phyloP scores from a whole-genome alignment of 2,113 vertebrate species.

The Oncorhynchus keta region DNA sequence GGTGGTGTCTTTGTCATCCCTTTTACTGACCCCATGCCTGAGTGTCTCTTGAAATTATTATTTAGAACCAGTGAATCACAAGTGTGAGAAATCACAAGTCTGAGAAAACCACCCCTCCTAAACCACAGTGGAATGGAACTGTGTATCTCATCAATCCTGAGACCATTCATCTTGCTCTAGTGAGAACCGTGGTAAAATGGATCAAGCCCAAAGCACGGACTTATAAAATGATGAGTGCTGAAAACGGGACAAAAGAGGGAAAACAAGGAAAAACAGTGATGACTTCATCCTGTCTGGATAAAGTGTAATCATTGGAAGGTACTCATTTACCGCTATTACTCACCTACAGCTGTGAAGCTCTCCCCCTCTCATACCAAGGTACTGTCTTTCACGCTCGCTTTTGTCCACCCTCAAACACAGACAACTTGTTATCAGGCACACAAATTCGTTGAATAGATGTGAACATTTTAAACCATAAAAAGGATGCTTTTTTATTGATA shows the following conservation, averaged over 20 bases:
- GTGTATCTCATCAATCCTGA: not conserved
- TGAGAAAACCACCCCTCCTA: constrained; percentile 33
- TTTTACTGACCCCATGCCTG: constrained; percentile 48
- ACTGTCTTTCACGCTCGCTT: constrained; percentile 19
- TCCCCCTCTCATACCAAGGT: constrained; percentile 1
- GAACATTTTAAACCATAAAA: too few species aligned
- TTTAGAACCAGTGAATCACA: constrained; percentile 43
- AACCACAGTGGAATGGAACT: not conserved
- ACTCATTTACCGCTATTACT: constrained; percentile 34
- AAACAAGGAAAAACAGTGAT: constrained; percentile 17
- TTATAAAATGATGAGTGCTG: not conserved
- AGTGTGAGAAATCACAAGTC: not conserved
- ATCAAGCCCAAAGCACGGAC: not conserved
- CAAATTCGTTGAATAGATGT: too few species aligned
- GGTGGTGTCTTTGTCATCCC: constrained; percentile 27
- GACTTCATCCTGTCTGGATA: constrained; percentile 21
- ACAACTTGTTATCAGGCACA: not conserved
- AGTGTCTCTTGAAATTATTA: constrained; percentile 35
- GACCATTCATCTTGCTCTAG: constrained; percentile 2
- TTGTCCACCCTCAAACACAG: constrained; percentile 1
- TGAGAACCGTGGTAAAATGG: not conserved
- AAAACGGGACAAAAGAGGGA: constrained; percentile 2
- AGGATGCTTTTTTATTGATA: too few species aligned
- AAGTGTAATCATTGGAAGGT: constrained; percentile 31
- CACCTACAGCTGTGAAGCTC: constrained; percentile 37